phyloP scores from a whole-genome alignment of 2,888 invertebrate genomes.

The Aphidoletes aphidimyza region DNA sequence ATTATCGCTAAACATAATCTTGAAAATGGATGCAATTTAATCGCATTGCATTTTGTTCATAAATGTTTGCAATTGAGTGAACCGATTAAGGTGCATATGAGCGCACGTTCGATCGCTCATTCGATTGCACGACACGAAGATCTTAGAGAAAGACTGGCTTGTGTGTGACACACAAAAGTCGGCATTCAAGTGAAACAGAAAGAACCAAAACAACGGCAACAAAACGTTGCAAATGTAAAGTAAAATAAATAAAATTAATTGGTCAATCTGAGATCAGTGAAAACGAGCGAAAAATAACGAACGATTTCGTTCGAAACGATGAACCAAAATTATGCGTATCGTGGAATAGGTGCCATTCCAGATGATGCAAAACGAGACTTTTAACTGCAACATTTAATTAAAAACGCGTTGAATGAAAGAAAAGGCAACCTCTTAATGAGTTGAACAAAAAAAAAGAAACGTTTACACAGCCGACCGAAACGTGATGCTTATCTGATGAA shows the following conservation, averaged over 20 bases:
- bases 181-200: not conserved
- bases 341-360: constrained; percentile 36
- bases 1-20: constrained; percentile 43
- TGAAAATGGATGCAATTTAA: constrained; percentile 51
- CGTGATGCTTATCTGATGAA: not conserved
- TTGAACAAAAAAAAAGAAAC: not conserved
- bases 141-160: not conserved
- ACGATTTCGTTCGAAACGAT: too few species aligned
- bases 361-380: not conserved
- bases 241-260: constrained; percentile 49
- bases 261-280: constrained; percentile 16
- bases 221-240: not conserved
- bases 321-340: constrained; percentile 8
- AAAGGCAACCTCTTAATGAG: not conserved
- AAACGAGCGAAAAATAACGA: not conserved
- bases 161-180: constrained; percentile 11
- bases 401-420: not conserved
- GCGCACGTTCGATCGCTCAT: constrained; percentile 31
- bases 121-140: constrained; percentile 2
- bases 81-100: not conserved
- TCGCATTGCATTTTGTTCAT: constrained; percentile 30
- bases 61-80: constrained; percentile 21
- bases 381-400: not conserved
- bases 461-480: too few species aligned
- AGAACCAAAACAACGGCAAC: too few species aligned